Base-by-base conservation (phyloP, 1,140 invertebrate genomes). In the Zaprionus gabonicus region DNA sequence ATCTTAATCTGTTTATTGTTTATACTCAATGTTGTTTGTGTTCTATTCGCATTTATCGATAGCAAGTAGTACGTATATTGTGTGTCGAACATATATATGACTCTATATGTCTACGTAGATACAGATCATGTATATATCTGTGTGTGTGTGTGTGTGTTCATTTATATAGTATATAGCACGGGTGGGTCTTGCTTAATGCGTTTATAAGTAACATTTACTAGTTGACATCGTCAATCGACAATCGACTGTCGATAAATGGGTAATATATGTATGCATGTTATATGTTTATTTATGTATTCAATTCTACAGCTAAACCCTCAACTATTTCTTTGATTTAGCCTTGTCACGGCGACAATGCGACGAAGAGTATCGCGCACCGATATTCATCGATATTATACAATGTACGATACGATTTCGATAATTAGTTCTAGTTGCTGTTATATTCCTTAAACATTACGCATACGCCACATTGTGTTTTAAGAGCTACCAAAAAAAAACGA, bases 161-260 rank as follows among this genome's bases (percentile, higher is more conserved):
- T 64, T n/a, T 65, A 34, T 76, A 65, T 59, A 56, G 63, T 67
- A 57, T 77, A 72, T 77, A 78, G 75, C 76, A 74, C 71, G 76
- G 76, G 76, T 78, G 76, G 76, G 76, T 78, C 38, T 77, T 78
- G 76, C 71, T 59, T 74, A 67, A 77, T 77, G 69, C 75, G 58
- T 63, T 66, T 67, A 56, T 66, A 60, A 71, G 55, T 68, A 73
- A 60, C 46, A 68, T 60, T 68, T 38, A 55, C 71, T 68, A 77
- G 70, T 62, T 73, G 55, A 67, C 71, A 72, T 72, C 34, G 51
- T 15, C 58, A 62, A 44, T 44, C 41, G 15, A 34, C 34, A 49
- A 55, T 51, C 56, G 53, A 67, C 28, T 31, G 41, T 23, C 59
- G 28, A 38, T 62, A 20, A 23, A 49, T 64, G 31, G 12, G 51